Conservation (phyloP, 2,113 vertebrate genomes). For the Scartelaos histophorus region DNA sequence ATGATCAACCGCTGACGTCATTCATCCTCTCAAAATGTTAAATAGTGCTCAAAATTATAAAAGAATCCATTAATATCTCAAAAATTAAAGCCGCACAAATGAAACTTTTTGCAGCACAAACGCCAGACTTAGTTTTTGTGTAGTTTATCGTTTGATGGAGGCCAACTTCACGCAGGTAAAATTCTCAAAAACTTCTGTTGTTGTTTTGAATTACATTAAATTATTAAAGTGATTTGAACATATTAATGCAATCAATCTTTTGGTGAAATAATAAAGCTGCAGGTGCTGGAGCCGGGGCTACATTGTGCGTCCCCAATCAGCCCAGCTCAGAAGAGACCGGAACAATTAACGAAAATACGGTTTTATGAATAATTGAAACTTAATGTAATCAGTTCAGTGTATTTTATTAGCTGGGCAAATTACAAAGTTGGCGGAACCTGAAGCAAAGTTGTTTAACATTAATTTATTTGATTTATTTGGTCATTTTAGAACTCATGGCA, state of each 20-base stretch:
- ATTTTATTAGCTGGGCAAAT: background rate
- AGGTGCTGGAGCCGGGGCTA: background rate
- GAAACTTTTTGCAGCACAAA: too few relatives aligned
- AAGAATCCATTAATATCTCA: too few relatives aligned
- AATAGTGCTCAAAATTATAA: too few relatives aligned
- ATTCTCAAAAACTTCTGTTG: background rate
- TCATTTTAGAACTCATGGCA: too few relatives aligned
- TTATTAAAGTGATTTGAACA: background rate
- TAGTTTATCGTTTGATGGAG: too few relatives aligned
- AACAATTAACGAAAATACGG: background rate
- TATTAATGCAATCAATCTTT: background rate
- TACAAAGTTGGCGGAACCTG: background rate
- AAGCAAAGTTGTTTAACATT: background rate
- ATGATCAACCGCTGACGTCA: too few relatives aligned
- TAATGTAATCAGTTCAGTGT: background rate
- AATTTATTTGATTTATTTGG: too few relatives aligned
- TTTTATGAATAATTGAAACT: background rate
- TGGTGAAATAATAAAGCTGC: background rate
- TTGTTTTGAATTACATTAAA: background rate
- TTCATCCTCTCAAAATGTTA: too few relatives aligned
- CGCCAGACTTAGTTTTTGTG: too few relatives aligned
- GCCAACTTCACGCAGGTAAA: too few relatives aligned
- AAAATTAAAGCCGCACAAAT: too few relatives aligned
- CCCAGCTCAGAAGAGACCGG: background rate
- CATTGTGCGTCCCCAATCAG: background rate